Evolutionary conservation across 2,888 invertebrate genomes (phyloP).

Genomic region (Meiosimyza decipiens): DNA sequence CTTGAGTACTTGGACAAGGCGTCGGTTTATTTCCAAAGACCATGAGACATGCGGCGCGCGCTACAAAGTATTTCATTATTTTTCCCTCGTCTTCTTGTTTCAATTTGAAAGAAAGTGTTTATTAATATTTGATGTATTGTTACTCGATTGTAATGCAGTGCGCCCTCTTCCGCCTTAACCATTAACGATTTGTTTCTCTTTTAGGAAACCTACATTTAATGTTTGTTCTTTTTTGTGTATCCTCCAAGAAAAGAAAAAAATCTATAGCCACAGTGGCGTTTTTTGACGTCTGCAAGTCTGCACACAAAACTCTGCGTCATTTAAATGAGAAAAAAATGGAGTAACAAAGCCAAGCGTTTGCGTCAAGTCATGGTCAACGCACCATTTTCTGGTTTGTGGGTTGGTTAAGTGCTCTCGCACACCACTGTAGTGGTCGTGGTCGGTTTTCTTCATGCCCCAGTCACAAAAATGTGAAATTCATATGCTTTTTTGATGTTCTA

Average conservation of each 20-base stretch:
- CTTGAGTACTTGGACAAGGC: neutral
- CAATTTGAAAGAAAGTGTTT: slow-evolving; percentile 22
- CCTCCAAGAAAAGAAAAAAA: slow-evolving; percentile 30
- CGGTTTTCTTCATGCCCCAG: too few relatives aligned
- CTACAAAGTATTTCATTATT: neutral
- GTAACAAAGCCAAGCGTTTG: neutral
- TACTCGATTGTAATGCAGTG: slow-evolving; percentile 3
- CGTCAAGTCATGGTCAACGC: slow-evolving; percentile 5
- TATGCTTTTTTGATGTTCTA: slow-evolving; percentile 24
- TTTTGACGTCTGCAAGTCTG: slow-evolving; percentile 47
- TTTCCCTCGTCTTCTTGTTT: neutral
- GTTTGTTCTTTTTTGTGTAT: slow-evolving; percentile 17
- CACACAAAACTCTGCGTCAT: slow-evolving; percentile 30
- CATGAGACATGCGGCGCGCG: slow-evolving; percentile 24
- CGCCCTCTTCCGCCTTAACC: neutral
- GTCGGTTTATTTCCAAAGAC: slow-evolving; percentile 16
- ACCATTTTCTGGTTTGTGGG: neutral
- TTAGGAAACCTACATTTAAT: neutral
- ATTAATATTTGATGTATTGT: slow-evolving; percentile 28
- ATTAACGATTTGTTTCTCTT: neutral
- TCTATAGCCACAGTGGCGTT: slow-evolving; percentile 45
- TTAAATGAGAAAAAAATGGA: too few relatives aligned
- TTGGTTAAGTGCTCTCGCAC: slow-evolving; percentile 3
- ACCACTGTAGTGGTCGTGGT: neutral
- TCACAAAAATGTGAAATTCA: slow-evolving; percentile 33